Percentiles rank a stretch among this genome's conserved stretches.
These are phyloP conservation scores for Salvelinus namaycush DNA, from an alignment of 2,113 vertebrate genomes.

Conservation along the genomic window DNA sequence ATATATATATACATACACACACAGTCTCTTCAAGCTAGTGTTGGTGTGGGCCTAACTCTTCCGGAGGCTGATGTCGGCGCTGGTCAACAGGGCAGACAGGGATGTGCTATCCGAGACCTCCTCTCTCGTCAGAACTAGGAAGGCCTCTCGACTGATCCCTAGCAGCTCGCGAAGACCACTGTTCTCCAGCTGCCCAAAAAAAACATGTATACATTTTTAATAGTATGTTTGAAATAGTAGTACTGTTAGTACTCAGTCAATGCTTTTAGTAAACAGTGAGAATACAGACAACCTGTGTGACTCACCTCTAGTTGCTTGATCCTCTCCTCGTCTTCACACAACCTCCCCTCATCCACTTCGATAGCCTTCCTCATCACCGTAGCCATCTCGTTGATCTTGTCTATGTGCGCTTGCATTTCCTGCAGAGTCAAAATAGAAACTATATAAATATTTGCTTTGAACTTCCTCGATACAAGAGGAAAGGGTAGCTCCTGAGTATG, in stretches of 20 bases:
- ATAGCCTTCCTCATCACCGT: conserved; percentile 96
- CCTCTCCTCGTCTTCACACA: conserved; percentile 89
- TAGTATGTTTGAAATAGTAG: neutral
- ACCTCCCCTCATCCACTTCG: conserved; percentile 88
- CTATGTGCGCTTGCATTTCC: conserved; percentile 93
- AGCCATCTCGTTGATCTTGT: conserved; percentile 98
- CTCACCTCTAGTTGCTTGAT: conserved; percentile 91
- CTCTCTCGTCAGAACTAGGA: conserved; percentile 87
- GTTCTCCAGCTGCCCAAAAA: conserved; percentile 81
- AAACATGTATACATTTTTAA: neutral
- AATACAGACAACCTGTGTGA: neutral
- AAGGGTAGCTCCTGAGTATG: too few relatives aligned
- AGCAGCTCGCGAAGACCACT: conserved; percentile 90
- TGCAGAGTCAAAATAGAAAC: conserved; percentile 40
- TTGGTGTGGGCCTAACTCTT: conserved; percentile 78
- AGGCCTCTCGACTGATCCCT: conserved; percentile 94
- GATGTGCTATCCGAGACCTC: conserved; percentile 85
- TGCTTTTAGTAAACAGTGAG: neutral
- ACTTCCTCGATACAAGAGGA: too few relatives aligned
- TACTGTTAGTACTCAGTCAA: neutral
- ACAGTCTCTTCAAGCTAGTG: neutral
- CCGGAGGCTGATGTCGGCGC: conserved; percentile 84
- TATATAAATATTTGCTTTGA: neutral
- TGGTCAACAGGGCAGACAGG: conserved; percentile 85
- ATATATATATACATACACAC: neutral